Evolutionary conservation across 2,797 vertebrate species (phyloP).

Genomic region (Acanthornis magna): DNA sequence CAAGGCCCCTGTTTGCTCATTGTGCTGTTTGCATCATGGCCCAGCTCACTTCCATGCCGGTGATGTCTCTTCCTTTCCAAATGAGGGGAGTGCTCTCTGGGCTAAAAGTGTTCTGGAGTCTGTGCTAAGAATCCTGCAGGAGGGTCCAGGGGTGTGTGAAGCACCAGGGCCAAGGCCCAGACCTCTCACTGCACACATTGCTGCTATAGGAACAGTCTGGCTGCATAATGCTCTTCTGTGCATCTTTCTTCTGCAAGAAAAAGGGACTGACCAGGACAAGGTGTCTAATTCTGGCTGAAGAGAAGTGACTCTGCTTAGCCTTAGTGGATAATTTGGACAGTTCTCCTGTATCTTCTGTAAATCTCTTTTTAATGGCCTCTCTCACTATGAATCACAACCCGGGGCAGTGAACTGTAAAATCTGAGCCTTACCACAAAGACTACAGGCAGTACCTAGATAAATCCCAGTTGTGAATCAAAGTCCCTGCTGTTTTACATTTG

Average conservation of each 20-base stretch:
- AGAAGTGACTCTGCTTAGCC: neutral
- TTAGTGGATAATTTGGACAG: neutral
- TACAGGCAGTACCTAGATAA: neutral
- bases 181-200: neutral
- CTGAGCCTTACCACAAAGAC: neutral
- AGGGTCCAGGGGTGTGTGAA: neutral
- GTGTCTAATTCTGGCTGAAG: neutral
- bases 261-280: neutral
- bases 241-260: neutral
- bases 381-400: neutral
- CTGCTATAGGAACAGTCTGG: neutral
- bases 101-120: neutral
- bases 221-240: neutral
- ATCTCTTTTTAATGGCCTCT: constrained; percentile 27
- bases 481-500: neutral
- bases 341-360: neutral
- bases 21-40: neutral
- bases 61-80: neutral
- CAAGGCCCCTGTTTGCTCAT: neutral
- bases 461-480: constrained; percentile 15
- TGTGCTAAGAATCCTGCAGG: neutral
- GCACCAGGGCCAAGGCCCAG: neutral
- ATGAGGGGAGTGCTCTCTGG: neutral
- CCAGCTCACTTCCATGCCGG: neutral
- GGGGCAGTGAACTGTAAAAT: constrained; percentile 26